Conservation (phyloP, 2,113 vertebrate genomes). For the Tragelaphus imberbis region DNA sequence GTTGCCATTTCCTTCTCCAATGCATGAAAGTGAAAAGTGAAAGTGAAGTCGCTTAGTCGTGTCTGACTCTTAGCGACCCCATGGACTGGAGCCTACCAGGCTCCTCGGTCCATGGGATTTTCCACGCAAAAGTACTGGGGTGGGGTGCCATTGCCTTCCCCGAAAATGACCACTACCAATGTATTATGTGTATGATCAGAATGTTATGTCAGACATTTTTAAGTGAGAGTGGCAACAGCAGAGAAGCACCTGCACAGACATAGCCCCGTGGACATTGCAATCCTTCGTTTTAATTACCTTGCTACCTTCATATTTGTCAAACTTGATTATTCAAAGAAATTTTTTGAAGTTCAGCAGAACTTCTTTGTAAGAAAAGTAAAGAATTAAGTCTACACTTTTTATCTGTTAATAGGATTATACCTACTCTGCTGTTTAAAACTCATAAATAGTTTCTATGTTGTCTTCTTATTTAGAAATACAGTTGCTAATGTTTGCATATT, state of each 20-base stretch:
- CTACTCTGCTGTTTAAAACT: slow-evolving; percentile 6
- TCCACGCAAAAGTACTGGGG: too few relatives aligned
- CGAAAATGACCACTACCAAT: not conserved
- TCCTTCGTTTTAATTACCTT: slow-evolving; percentile 46
- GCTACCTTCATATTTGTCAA: slow-evolving; percentile 40
- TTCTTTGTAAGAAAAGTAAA: slow-evolving; percentile 49
- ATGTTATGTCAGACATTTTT: slow-evolving; percentile 13
- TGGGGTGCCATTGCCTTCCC: too few relatives aligned
- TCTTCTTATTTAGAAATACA: slow-evolving; percentile 39
- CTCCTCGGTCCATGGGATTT: too few relatives aligned
- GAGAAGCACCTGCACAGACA: slow-evolving; percentile 38
- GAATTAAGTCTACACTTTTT: slow-evolving; percentile 23
- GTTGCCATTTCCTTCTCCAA: too few relatives aligned
- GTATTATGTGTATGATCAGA: not conserved
- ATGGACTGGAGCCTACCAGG: too few relatives aligned
- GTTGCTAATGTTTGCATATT: slow-evolving; percentile 14
- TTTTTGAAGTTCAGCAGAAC: slow-evolving; percentile 60
- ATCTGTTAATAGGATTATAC: not conserved
- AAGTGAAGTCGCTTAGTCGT: too few relatives aligned
- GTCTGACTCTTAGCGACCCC: too few relatives aligned
- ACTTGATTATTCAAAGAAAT: slow-evolving; percentile 62
- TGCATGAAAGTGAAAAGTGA: too few relatives aligned
- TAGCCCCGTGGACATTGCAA: not conserved
- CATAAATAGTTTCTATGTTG: not conserved
- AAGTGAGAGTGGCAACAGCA: not conserved